A percentile compares a stretch with the other conserved stretches of the same genome.
Conservation (phyloP, 2,888 invertebrate genomes). For the Lottia scabra region DNA sequence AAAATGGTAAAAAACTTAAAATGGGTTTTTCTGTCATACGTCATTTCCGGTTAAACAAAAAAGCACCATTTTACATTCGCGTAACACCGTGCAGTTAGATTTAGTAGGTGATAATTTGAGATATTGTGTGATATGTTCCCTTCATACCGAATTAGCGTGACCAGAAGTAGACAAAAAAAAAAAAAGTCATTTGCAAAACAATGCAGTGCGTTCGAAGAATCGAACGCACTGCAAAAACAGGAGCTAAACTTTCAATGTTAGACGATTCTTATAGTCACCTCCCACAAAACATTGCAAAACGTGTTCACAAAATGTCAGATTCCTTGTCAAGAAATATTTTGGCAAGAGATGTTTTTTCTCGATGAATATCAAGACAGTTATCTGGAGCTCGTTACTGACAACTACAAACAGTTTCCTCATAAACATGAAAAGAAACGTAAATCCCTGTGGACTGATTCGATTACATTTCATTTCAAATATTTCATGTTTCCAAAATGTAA, state of each 20-base stretch:
- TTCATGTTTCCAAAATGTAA: not conserved
- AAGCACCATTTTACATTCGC: no score
- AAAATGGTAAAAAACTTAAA: no score
- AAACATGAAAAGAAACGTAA: not conserved
- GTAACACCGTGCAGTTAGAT: no score
- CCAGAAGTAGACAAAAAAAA: no score
- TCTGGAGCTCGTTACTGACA: slow-evolving; percentile 3
- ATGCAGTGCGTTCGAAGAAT: no score
- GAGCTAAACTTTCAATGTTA: not conserved
- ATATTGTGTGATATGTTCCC: no score
- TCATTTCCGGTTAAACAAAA: no score
- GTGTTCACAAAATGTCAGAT: not conserved
- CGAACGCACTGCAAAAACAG: no score
- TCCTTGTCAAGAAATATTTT: slow-evolving; percentile 1
- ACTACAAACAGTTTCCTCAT: not conserved
- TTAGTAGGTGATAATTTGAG: no score
- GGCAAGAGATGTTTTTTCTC: not conserved
- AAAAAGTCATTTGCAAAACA: no score
- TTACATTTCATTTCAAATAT: not conserved
- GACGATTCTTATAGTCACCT: not conserved
- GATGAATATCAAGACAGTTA: not conserved
- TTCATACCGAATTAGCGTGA: no score
- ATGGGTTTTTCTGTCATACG: no score
- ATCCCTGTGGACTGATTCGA: not conserved
- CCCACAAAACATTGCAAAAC: not conserved